These are phyloP conservation scores for Aporophyla nigra DNA, from an alignment of 2,888 invertebrate species.

Conservation along the genomic window DNA sequence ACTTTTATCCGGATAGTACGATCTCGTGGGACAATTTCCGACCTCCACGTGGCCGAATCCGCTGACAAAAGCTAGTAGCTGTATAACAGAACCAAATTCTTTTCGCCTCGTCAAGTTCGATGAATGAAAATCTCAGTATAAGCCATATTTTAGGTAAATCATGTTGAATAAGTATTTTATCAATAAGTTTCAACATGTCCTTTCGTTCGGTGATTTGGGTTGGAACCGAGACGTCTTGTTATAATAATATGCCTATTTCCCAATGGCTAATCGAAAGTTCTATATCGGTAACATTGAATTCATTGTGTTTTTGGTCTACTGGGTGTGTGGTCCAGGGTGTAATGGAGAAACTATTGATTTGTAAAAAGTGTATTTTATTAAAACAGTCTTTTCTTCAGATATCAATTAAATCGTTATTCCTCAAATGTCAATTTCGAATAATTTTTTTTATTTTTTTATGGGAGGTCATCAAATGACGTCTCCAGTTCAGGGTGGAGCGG, in stretches of 20 bases:
- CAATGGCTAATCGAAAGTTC: background rate
- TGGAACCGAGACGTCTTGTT: constrained; percentile 21
- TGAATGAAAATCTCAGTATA: constrained; percentile 4
- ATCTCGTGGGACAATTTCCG: too few species aligned
- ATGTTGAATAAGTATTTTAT: constrained; percentile 33
- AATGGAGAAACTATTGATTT: background rate
- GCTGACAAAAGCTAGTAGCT: too few species aligned
- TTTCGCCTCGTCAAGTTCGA: background rate
- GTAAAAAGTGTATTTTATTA: background rate
- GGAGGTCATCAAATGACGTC: too few species aligned
- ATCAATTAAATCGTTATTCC: background rate
- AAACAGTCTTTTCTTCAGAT: background rate
- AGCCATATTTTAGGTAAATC: constrained; percentile 18
- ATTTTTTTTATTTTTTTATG: too few species aligned
- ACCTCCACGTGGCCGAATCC: too few species aligned
- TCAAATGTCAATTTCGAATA: too few species aligned
- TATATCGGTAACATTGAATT: constrained; percentile 14
- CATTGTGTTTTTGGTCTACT: background rate
- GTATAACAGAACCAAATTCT: background rate
- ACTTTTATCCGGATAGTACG: too few species aligned
- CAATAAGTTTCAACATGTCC: constrained; percentile 37
- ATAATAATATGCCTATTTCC: constrained; percentile 21
- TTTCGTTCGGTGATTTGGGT: constrained; percentile 37
- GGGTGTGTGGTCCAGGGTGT: background rate
- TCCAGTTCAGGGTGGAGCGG: too few species aligned